These are phyloP conservation scores for Tipula unca DNA, from an alignment of 2,888 invertebrate species.

Conservation along the genomic window DNA sequence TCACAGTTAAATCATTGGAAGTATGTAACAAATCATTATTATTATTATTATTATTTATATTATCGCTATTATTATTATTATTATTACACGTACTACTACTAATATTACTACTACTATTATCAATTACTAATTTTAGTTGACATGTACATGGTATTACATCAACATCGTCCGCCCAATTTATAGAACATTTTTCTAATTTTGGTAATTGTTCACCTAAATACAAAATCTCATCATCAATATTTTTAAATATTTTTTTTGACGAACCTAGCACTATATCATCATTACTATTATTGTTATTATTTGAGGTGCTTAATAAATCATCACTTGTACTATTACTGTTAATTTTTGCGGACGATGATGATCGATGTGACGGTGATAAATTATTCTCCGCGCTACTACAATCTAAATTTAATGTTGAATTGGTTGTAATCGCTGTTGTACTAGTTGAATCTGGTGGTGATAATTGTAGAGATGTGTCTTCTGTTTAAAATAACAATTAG, in stretches of 20 bases:
- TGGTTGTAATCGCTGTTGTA: conserved; percentile 26
- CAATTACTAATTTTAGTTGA: background rate
- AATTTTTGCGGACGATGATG: background rate
- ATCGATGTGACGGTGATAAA: background rate
- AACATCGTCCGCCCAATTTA: background rate
- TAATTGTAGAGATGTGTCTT: conserved; percentile 15
- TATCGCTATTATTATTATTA: background rate
- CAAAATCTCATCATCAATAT: conserved; percentile 29
- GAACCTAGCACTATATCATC: conserved; percentile 10
- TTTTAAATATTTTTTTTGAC: background rate
- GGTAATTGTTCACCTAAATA: conserved; percentile 27
- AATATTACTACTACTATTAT: background rate
- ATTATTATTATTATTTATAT: background rate
- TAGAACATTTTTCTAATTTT: background rate
- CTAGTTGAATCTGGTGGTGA: conserved; percentile 31
- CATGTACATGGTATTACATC: conserved; percentile 8
- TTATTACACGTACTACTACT: background rate
- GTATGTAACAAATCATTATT: conserved; percentile 17
- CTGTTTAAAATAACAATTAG: background rate
- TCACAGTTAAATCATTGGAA: conserved; percentile 27
- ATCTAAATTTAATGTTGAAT: background rate
- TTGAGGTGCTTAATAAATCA: background rate
- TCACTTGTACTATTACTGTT: background rate
- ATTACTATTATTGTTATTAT: background rate
- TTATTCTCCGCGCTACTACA: background rate